Conservation (phyloP, 2,888 invertebrate species). For the Lacanobia wlatinum region DNA sequence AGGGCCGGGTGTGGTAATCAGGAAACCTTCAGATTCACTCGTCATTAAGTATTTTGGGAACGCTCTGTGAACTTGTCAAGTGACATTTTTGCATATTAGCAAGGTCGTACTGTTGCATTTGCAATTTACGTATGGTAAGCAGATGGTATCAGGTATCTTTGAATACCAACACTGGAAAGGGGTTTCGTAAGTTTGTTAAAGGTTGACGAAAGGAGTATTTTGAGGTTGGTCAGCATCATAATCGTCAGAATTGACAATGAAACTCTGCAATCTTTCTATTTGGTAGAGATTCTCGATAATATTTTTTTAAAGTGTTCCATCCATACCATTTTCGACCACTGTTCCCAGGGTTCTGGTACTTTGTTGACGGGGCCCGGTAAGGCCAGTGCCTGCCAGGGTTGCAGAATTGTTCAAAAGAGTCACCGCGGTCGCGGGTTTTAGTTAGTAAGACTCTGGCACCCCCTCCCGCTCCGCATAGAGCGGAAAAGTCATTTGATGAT, state of each 20-base stretch:
- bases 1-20: conserved; percentile 57
- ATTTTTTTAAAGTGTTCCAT: neutral
- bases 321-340: neutral
- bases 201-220: neutral
- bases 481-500: too few species aligned
- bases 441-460: too few species aligned
- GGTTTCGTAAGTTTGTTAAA: neutral
- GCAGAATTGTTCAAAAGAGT: too few species aligned
- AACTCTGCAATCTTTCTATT: neutral
- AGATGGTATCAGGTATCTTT: neutral
- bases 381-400: too few species aligned
- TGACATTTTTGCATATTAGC: conserved; percentile 8
- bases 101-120: conserved; percentile 4
- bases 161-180: neutral
- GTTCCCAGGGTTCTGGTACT: neutral
- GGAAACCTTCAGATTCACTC: conserved; percentile 26
- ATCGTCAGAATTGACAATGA: neutral
- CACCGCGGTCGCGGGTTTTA: too few species aligned
- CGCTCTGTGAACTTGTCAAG: neutral
- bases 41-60: conserved; percentile 36
- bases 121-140: neutral
- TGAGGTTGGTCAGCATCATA: neutral
- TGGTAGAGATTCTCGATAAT: neutral
- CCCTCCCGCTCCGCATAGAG: too few species aligned
- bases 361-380: too few species aligned